These are phyloP conservation scores for Chromoteleia sp. DNA, from an alignment of 2,888 invertebrate species.

Conservation along the genomic window DNA sequence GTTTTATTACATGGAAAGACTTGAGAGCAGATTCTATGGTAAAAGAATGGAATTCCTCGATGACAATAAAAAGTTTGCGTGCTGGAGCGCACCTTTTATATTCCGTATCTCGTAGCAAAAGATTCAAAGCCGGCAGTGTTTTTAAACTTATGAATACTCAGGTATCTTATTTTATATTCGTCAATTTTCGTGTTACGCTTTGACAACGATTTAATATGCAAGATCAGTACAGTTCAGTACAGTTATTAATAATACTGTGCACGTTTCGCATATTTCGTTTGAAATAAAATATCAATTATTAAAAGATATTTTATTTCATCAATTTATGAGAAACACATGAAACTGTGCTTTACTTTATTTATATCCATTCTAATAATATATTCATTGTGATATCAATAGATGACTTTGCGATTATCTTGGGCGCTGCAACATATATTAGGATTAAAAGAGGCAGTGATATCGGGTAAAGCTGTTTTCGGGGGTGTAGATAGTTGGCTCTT, in stretches of 20 bases:
- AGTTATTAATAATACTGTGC: not conserved
- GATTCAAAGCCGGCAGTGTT: conserved; percentile 94
- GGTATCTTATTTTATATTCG: conserved; percentile 85
- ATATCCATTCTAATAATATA: not conserved
- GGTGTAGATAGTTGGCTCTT: conserved; percentile 97
- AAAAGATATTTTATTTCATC: too few relatives aligned
- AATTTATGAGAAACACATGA: too few relatives aligned
- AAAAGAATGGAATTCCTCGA: conserved; percentile 91
- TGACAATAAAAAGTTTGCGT: conserved; percentile 89
- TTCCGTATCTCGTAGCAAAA: conserved; percentile 90
- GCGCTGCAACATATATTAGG: conserved; percentile 90
- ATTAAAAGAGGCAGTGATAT: conserved; percentile 88
- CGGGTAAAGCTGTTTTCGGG: conserved; percentile 91
- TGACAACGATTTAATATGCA: not conserved
- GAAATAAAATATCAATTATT: too few relatives aligned
- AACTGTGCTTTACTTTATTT: too few relatives aligned
- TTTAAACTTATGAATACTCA: conserved; percentile 94
- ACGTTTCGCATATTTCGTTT: too few relatives aligned
- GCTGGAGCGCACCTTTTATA: conserved; percentile 90
- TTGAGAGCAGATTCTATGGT: conserved; percentile 90
- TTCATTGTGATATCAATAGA: conserved; percentile 85
- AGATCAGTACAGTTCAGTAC: not conserved
- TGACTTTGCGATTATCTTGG: conserved; percentile 92
- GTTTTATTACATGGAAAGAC: conserved; percentile 96
- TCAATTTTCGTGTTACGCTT: not conserved